Evolutionary conservation across 2,888 invertebrate genomes (phyloP).

Genomic region (Chesias legatella): DNA sequence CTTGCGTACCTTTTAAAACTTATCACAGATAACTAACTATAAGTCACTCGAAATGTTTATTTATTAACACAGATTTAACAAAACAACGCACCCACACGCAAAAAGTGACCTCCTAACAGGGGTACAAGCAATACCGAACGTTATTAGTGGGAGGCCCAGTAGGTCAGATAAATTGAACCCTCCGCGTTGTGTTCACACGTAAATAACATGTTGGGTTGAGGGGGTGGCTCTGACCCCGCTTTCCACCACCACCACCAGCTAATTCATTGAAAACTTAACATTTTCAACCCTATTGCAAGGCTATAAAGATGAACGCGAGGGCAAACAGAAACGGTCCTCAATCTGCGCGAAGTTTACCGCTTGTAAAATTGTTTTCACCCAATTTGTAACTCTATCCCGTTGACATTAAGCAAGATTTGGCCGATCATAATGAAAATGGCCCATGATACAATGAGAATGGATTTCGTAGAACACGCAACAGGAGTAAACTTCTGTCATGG

Average conservation of each 20-base stretch:
- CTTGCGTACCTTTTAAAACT: too few relatives aligned
- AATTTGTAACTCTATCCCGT: conserved; percentile 32
- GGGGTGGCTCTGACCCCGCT: conserved; percentile 52
- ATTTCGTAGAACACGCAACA: conserved; percentile 71
- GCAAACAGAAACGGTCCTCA: conserved; percentile 12
- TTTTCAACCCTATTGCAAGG: conserved; percentile 7
- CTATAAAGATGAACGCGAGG: not conserved
- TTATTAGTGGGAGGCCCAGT: conserved; percentile 77
- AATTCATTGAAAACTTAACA: conserved; percentile 2
- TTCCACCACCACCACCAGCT: conserved; percentile 11
- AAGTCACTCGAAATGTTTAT: not conserved
- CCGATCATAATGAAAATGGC: conserved; percentile 26
- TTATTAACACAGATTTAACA: not conserved
- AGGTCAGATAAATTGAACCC: conserved; percentile 81
- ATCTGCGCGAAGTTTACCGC: conserved; percentile 24
- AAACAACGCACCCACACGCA: conserved; percentile 29
- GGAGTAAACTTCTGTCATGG: conserved; percentile 71
- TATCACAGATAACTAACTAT: conserved; percentile 11
- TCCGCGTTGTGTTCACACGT: conserved; percentile 77
- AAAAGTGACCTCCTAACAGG: conserved; percentile 48
- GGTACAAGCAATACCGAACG: conserved; percentile 62
- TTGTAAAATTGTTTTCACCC: conserved; percentile 19
- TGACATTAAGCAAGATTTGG: conserved; percentile 31
- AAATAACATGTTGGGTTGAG: conserved; percentile 78
- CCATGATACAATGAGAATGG: conserved; percentile 52